Evolutionary conservation across 2,113 vertebrate species (phyloP).

Genomic region (Sphaerodactylus townsendi): DNA sequence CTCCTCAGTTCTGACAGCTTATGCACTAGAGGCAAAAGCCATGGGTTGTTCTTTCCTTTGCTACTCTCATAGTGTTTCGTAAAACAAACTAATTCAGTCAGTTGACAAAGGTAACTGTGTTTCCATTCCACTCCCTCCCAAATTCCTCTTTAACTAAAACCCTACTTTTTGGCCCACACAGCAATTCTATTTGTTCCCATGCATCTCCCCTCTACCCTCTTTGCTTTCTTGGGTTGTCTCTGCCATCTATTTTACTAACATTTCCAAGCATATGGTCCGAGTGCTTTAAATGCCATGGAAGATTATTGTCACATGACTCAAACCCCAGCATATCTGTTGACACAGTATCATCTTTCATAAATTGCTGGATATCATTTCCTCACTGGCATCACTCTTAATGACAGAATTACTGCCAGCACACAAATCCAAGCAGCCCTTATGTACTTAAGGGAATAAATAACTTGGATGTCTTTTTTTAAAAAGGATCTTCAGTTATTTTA

Average conservation of each 20-base stretch:
- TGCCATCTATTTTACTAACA: conserved; percentile 50
- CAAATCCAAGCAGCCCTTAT: conserved; percentile 44
- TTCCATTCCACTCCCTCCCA: not conserved
- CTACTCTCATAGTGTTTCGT: not conserved
- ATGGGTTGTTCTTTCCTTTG: not conserved
- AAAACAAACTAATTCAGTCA: not conserved
- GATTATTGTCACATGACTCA: conserved; percentile 56
- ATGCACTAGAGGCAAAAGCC: not conserved
- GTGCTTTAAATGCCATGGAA: conserved; percentile 45
- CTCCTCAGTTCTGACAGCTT: conserved; percentile 2
- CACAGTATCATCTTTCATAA: conserved; percentile 63
- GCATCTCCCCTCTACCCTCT: not conserved
- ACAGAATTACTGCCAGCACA: conserved; percentile 46
- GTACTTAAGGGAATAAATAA: conserved; percentile 61
- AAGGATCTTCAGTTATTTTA: conserved; percentile 38
- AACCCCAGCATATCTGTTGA: conserved; percentile 39
- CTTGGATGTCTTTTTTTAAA: conserved; percentile 35
- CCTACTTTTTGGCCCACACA: not conserved
- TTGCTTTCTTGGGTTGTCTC: not conserved
- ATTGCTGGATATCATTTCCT: conserved; percentile 60
- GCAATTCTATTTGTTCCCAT: not conserved
- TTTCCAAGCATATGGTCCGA: conserved; percentile 59
- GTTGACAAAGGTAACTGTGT: not conserved
- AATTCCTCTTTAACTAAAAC: not conserved
- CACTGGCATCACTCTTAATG: conserved; percentile 52